These are phyloP conservation scores for Petrocephalus zakoni DNA, from an alignment of 2,113 vertebrate species.

Conservation along the genomic window DNA sequence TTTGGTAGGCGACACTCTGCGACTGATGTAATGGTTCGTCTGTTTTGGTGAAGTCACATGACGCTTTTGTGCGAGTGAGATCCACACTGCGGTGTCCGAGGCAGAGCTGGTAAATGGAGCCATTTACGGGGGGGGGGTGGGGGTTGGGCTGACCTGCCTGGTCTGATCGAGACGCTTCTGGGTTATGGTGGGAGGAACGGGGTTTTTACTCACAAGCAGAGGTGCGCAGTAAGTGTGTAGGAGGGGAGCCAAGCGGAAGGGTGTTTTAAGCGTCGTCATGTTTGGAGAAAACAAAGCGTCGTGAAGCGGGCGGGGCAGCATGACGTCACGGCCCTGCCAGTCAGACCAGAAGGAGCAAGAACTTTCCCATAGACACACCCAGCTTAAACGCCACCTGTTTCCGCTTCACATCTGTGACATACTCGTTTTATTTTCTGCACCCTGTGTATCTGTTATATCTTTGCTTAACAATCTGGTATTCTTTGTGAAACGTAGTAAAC, in stretches of 20 bases:
- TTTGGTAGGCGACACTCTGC: constrained; percentile 50
- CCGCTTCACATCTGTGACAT: background rate
- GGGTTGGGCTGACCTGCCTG: constrained; percentile 7
- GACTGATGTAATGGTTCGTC: constrained; percentile 67
- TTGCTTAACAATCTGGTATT: background rate
- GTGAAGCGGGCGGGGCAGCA: background rate
- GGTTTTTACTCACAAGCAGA: background rate
- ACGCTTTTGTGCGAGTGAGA: constrained; percentile 45
- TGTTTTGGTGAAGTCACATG: constrained; percentile 60
- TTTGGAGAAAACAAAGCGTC: background rate
- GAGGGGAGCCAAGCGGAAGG: background rate
- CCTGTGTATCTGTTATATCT: background rate
- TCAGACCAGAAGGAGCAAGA: background rate
- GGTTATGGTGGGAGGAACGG: background rate
- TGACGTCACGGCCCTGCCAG: constrained; percentile 6
- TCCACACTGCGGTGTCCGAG: constrained; percentile 27
- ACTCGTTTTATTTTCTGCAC: background rate
- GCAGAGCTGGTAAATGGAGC: constrained; percentile 39
- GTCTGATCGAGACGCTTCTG: constrained; percentile 33
- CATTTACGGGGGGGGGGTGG: constrained; percentile 37
- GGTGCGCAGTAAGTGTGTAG: background rate
- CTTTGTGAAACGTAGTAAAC: background rate
- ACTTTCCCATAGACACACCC: constrained; percentile 2
- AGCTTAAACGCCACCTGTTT: background rate
- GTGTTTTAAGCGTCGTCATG: background rate